Conservation (phyloP, 2,113 vertebrate genomes). For the Xerus inauris region DNA sequence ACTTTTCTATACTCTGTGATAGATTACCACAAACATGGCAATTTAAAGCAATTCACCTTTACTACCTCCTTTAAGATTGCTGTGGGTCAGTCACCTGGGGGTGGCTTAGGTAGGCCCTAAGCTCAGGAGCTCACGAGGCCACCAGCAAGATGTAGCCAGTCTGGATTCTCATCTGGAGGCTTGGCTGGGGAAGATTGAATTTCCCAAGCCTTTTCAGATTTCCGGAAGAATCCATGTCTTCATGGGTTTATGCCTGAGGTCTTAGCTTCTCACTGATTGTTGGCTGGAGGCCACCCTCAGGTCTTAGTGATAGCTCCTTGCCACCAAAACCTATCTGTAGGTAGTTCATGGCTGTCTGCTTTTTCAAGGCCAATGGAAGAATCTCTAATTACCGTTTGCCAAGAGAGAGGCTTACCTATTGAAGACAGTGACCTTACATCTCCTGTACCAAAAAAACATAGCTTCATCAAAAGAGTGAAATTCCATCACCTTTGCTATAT, state of each 20-base stretch:
- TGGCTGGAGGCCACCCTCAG: background rate
- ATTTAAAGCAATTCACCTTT: background rate
- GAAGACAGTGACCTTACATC: background rate
- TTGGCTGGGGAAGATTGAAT: background rate
- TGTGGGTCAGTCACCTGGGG: background rate
- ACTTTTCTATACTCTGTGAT: background rate
- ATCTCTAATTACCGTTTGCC: background rate
- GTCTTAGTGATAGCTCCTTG: background rate
- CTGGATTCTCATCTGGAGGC: background rate
- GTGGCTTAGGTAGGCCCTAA: background rate
- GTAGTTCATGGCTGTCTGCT: background rate
- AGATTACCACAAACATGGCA: background rate
- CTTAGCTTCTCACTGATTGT: background rate
- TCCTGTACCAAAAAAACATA: background rate
- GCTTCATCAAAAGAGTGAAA: background rate
- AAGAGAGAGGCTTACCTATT: background rate
- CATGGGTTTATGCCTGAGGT: background rate
- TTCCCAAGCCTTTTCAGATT: background rate
- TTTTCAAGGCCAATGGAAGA: background rate
- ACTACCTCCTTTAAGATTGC: background rate
- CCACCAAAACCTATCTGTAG: background rate
- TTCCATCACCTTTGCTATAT: background rate
- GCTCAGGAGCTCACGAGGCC: background rate
- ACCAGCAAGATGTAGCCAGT: rapidly evolving
- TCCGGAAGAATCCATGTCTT: background rate